Percentiles rank a stretch among this genome's conserved stretches.
These are phyloP conservation scores for Cyanoderma ruficeps DNA, from an alignment of 2,113 vertebrate genomes.

Conservation along the genomic window DNA sequence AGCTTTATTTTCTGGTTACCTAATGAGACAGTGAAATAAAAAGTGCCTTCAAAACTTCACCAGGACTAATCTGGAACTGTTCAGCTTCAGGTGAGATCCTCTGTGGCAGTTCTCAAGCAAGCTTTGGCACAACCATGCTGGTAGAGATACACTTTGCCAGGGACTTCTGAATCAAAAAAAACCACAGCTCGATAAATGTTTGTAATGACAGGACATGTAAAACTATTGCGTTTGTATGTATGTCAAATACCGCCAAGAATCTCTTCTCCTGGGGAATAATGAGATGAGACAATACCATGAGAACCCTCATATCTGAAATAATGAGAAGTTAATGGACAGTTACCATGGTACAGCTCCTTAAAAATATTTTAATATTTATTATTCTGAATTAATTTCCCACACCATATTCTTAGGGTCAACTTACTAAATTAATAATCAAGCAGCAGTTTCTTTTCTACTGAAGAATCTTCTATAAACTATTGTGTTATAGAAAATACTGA, in stretches of 20 bases:
- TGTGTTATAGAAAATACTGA: not conserved
- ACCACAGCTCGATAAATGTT: not conserved
- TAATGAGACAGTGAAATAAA: not conserved
- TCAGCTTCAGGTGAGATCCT: not conserved
- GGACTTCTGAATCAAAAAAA: not conserved
- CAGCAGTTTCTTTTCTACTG: not conserved
- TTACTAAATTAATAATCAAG: not conserved
- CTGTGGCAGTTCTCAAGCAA: not conserved
- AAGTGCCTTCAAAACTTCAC: not conserved
- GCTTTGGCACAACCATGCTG: not conserved
- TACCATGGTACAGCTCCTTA: not conserved
- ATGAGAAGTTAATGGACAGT: not conserved
- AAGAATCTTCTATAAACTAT: not conserved
- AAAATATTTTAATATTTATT: not conserved
- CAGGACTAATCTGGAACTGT: not conserved
- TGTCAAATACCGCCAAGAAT: not conserved
- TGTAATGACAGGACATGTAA: not conserved
- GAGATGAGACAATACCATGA: not conserved
- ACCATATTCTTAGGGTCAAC: not conserved
- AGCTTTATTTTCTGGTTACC: not conserved
- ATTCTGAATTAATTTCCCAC: not conserved
- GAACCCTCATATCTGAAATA: constrained; percentile 15
- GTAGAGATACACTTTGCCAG: not conserved
- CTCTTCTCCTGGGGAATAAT: not conserved
- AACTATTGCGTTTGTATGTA: not conserved